Evolutionary conservation across 2,888 invertebrate species (phyloP), one percentile per base, ranked within the genome.

Genomic region (Perizoma affinitatum): DNA sequence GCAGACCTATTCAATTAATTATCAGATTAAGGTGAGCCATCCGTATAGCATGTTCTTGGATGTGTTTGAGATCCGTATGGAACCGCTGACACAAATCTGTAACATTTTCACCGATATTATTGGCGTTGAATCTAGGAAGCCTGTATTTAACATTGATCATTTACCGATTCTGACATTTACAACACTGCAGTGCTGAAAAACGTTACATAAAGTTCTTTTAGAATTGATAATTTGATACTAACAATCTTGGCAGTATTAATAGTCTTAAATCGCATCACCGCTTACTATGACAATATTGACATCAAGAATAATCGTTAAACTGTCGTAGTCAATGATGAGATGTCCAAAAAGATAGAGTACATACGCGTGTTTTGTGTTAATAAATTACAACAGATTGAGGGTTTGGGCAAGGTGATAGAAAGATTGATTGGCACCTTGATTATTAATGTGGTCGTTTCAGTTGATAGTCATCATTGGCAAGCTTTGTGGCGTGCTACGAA

Each of bases 1-100:
- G 80, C 84, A 84, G 87, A 87, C 88, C 83, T 82, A 86, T 87
- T 90, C 89, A 88, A 92, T 92, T 92, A 92, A 92, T 92, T 90
- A 92, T 90, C 82, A 88, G 90, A 92, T 92, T 92, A 91, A 92
- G 88, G 91, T 90, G 91, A 88, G 88, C 87, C 79, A 88, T 86
- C 83, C 83, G 75, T 82, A 80, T 74, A 74, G 73, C 78, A 79
- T 81, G 84, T 80, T 88, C 85, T 87, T 88, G 86, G 79, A 80
- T 74, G 80, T 82, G 76, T 70, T 67, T 76, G 73, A 74, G 80
- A 79, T 80, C 79, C 78, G 74, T 74, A 74, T 75, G 76, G 78
- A 83, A 73, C 79, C 78, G 71, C 69, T 75, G 73, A 61, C 69
- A 61, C 74, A 72, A 77, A 79, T 75, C 75, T 72, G 69, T 72